These are phyloP conservation scores for Leptinotarsa lineolata DNA, from an alignment of 1,140 invertebrate genomes.

Conservation along the genomic window DNA sequence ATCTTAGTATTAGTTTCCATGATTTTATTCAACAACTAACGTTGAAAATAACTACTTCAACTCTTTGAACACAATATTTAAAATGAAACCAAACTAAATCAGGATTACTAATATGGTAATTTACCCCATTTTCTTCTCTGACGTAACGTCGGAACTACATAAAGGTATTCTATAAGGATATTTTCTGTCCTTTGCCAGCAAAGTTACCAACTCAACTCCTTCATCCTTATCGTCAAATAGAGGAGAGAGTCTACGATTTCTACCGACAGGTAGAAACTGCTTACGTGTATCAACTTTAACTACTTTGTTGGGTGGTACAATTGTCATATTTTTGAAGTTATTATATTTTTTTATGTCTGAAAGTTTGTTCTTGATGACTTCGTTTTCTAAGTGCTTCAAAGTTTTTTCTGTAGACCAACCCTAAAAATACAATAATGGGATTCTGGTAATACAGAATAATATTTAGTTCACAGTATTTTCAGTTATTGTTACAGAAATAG, in stretches of 20 bases:
- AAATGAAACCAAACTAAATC: conserved; percentile 9
- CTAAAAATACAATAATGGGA: conserved; percentile 39
- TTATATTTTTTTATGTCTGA: conserved; percentile 34
- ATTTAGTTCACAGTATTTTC: no score
- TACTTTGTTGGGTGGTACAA: conserved; percentile 36
- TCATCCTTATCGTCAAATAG: conserved; percentile 59
- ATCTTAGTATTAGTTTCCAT: background rate
- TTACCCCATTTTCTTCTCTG: conserved; percentile 41
- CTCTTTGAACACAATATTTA: background rate
- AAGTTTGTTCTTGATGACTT: conserved; percentile 28
- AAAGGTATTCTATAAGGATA: conserved; percentile 56
- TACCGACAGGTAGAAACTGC: conserved; percentile 37
- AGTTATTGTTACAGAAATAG: no score
- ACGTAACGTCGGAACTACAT: conserved; percentile 65
- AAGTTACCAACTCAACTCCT: conserved; percentile 70
- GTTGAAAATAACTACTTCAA: background rate
- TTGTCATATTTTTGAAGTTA: conserved; percentile 35
- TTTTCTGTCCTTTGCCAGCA: conserved; percentile 62
- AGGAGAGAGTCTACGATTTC: conserved; percentile 58
- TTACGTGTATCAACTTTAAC: conserved; percentile 20
- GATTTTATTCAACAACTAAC: background rate
- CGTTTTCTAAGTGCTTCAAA: conserved; percentile 40
- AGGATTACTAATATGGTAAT: conserved; percentile 8
- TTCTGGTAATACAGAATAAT: no score
- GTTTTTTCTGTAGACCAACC: conserved; percentile 48